phyloP scores from a whole-genome alignment of 2,888 invertebrate species.

The Villa cingulata region DNA sequence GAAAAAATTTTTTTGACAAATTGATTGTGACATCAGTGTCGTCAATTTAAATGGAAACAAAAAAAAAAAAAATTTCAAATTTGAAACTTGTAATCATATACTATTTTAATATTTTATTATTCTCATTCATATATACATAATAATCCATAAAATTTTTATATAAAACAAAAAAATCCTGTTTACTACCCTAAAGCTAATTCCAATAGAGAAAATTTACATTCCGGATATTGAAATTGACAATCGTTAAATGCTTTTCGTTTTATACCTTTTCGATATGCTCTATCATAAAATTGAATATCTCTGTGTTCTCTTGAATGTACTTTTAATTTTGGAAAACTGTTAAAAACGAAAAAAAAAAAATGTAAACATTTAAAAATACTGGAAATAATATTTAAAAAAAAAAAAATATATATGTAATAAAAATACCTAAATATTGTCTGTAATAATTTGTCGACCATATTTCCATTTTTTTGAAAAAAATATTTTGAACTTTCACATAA shows the following conservation, averaged over 20 bases:
- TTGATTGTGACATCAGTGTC: background rate
- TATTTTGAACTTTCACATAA: constrained; percentile 59
- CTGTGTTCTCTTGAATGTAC: constrained; percentile 47
- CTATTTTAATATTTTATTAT: too few species aligned
- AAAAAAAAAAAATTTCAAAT: too few species aligned
- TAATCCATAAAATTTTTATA: too few species aligned
- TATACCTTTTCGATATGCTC: constrained; percentile 44
- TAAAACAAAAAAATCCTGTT: too few species aligned
- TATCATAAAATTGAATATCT: constrained; percentile 51
- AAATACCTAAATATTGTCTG: constrained; percentile 52
- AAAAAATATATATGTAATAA: background rate
- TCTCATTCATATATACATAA: too few species aligned
- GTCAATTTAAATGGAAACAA: background rate
- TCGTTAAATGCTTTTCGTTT: constrained; percentile 31
- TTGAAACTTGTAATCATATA: too few species aligned
- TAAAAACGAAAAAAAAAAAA: constrained; percentile 17
- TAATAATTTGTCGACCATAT: constrained; percentile 56
- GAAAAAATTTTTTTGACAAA: too few species aligned
- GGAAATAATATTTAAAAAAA: too few species aligned
- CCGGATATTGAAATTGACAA: constrained; percentile 43
- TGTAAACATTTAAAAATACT: too few species aligned
- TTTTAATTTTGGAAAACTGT: constrained; percentile 47
- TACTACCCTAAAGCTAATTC: constrained; percentile 52
- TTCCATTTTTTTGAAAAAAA: constrained; percentile 45
- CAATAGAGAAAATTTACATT: constrained; percentile 56